Base-by-base conservation (phyloP, 2,113 vertebrate genomes). In the Poeciliopsis occidentalis region DNA sequence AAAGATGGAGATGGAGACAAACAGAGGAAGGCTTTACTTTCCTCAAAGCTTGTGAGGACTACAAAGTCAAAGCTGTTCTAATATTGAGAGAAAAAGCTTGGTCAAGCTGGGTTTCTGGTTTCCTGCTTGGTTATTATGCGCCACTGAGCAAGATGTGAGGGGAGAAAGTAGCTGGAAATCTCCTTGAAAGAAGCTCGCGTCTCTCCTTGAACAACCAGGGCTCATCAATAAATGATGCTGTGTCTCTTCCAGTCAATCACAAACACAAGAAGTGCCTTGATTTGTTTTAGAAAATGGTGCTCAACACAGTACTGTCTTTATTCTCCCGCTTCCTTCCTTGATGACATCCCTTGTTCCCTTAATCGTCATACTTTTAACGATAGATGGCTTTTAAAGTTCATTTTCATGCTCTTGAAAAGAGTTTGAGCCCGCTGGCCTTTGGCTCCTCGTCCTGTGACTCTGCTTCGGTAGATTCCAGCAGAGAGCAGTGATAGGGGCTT, bases 171-270 rank as follows among this genome's bases (percentile, higher is more conserved):
- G 60, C 54, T 37, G 41, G 72, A 71, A 32, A 67, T 86, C 81
- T 90, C 85, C 89, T 91, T 84, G 81, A 90, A 87, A 77, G 86
- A 86, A 90, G 87, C 81, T 74, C 51, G 85, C 73, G 81, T 83
- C 77, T 91, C 84, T 89, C 83, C 84, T 91, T 88, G 87, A 94
- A 92, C 64, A 76, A 89, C 82, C 81, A 66, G 73, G 71, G 70
- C 80, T 91, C 89, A 90, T 92, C 88, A 91, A 93, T 92, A 92
- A 92, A 83, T 86, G 73, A 94, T 92, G 88, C 39, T 76, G 51
- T 85, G 90, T 91, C 91, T 89, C 83, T 89, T 90, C 80, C 80
- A 83, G 76, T 90, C 86, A 63, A 87, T 89, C 88, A 88, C 73
- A 67, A 84, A 79, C 64, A 41, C 76, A 83, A 80, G 80, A 75